Base-by-base conservation (phyloP, 2,113 vertebrate species). In the Takifugu flavidus region DNA sequence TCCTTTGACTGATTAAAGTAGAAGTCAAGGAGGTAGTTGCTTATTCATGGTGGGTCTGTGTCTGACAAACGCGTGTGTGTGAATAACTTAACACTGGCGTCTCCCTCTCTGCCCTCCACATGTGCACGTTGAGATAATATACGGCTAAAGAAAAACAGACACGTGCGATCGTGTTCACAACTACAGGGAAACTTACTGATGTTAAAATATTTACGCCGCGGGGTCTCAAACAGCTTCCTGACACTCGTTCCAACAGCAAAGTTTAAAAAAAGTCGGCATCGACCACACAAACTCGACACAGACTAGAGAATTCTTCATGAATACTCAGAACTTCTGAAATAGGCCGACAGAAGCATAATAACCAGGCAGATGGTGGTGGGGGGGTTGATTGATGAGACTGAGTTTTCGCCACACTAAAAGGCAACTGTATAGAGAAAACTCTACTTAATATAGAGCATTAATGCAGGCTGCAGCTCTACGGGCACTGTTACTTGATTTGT, bases 181-280 rank as follows among this genome's bases (percentile, higher is more conserved):
- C 75, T 68, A 70, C 71, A 67, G 70, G 63, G 79, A 87, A 77
- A 78, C 82, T 83, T 82, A 76, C 77, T 63, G 60, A 73, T 59
- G 78, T 79, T 74, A 60, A 89, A 88, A 89, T 88, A 90, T 87
- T 90, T 88, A 86, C 34, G 70, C 72, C 71, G 69, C 61, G 26
- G 56, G 26, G 68, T 77, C 77, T 79, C 75, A 27, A 15, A 57
- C 67, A 80, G 66, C 77, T 70, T 79, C 55, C 65, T 51, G 71
- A 75, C 70, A 12, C 14, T 45, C 14, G 3, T 45, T 74, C 72
- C 78, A 70, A 63, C 34, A 58, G 42, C 72, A 74, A 64, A 59
- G 81, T 63, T 66, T 76, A 79, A 57, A 70, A 53, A 45, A 67
- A 55, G n/a, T 31, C 52, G 26, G 25, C 20, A 12, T n/a, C 15